Evolutionary conservation across 2,113 vertebrate genomes (phyloP).

Genomic region (Dicerorhinus sumatrensis): DNA sequence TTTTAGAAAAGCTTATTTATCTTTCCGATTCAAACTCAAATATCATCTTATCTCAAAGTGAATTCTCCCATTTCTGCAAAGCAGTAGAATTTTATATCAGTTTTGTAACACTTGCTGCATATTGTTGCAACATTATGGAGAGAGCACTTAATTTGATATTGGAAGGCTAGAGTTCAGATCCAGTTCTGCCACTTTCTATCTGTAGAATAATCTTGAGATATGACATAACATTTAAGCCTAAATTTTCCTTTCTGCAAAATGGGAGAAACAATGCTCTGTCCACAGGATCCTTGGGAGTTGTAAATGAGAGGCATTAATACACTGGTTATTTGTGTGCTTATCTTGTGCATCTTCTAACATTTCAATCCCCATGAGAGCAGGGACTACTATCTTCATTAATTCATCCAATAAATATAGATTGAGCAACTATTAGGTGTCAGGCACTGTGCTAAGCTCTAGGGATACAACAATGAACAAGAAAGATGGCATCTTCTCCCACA

Average conservation of each 20-base stretch:
- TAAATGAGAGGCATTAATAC: not conserved
- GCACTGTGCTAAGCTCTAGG: not conserved
- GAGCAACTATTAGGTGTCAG: not conserved
- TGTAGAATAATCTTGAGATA: not conserved
- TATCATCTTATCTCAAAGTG: not conserved
- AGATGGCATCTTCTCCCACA: not conserved
- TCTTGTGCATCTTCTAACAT: not conserved
- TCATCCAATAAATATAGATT: not conserved
- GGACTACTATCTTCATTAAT: not conserved
- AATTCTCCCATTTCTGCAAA: not conserved
- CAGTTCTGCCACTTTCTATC: not conserved
- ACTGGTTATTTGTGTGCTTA: not conserved
- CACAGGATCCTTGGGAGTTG: not conserved
- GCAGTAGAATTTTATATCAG: not conserved
- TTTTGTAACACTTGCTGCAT: not conserved
- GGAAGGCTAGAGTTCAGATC: not conserved
- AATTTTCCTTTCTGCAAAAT: constrained; percentile 13
- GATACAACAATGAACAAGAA: not conserved
- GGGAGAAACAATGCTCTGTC: not conserved
- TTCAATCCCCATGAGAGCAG: not conserved
- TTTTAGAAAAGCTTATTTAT: not conserved
- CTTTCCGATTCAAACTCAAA: not conserved
- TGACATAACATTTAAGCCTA: not conserved
- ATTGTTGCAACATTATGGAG: not conserved
- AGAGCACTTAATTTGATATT: not conserved